Evolutionary conservation across 2,113 vertebrate species (phyloP), one percentile per base, ranked within the genome.

Genomic region (Lophura nycthemera): DNA sequence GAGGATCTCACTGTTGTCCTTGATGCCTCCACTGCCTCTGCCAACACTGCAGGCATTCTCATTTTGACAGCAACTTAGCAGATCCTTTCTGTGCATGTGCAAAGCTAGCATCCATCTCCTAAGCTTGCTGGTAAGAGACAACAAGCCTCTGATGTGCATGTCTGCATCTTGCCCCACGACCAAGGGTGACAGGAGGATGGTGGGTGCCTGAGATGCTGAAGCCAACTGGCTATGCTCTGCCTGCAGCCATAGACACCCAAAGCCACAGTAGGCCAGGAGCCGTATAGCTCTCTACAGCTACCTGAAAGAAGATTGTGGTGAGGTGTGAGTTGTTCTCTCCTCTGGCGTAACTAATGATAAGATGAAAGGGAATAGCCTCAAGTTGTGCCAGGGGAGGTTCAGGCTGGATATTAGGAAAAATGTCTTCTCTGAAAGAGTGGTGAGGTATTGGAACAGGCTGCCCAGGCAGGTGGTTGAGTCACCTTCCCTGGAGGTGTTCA

Each of bases 131-230:
- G 76, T 11, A 71, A 83, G 52, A 84, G 74, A 12, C 61, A 30
- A 38, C 54, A 57, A 30, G 50, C 50, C 29, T 67, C 57, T 47
- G 48, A 13, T 0, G 0, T 4, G 3, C 34, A 15, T 50, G 30
- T 36, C 30, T 25, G 67, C n/a, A 36, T 16, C 67, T 21, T 29
- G 3, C 8, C 29, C 24, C 17, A 20, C 6, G 13, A 10, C 64
- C 64, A 45, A 45, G 43, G 65, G 61, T 40, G 70, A 86, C 71
- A 48, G 84, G 12, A 86, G 77, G 48, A 12, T 0, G 59, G 56
- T 0, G 27, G 73, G 43, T 14, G 66, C 87, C 80, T 8, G 29
- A 87, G 65, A 38, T 64, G 36, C 61, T 82, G 10, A 12, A 40
- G 43, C 66, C 71, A 57, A 24, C 77, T 27, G 65, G 61, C 81